Percentiles rank a stretch among this genome's conserved stretches.
phyloP scores from a whole-genome alignment of 2,888 invertebrate species.

The Nephrotoma flavescens region DNA sequence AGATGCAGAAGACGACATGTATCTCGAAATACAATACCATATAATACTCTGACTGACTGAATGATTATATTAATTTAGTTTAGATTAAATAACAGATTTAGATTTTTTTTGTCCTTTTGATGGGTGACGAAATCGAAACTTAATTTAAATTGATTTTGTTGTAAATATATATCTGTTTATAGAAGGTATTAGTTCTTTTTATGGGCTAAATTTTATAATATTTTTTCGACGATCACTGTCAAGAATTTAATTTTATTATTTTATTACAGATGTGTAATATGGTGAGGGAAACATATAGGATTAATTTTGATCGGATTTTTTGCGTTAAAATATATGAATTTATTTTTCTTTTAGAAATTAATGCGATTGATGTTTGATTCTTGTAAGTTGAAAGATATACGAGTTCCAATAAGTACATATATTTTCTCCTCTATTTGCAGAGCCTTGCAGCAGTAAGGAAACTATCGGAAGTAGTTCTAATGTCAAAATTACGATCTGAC shows the following conservation, averaged over 20 bases:
- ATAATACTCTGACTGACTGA: background rate
- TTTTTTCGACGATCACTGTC: background rate
- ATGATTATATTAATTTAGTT: background rate
- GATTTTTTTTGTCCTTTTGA: background rate
- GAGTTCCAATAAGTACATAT: too few relatives aligned
- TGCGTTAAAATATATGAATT: too few relatives aligned
- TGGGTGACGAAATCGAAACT: constrained; percentile 6
- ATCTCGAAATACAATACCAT: background rate
- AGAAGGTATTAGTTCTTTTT: background rate
- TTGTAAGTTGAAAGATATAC: too few relatives aligned
- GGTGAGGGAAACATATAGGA: background rate
- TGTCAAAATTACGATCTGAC: too few relatives aligned
- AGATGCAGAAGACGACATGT: background rate
- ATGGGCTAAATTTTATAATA: background rate
- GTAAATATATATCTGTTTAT: background rate
- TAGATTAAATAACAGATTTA: background rate
- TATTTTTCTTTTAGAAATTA: too few relatives aligned
- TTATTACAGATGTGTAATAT: too few relatives aligned
- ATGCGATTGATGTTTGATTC: too few relatives aligned
- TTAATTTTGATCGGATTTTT: background rate
- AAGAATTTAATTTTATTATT: background rate
- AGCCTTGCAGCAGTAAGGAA: too few relatives aligned
- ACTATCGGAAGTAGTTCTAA: too few relatives aligned
- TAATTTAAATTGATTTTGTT: constrained; percentile 5
- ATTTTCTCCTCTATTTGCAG: too few relatives aligned